Evolutionary conservation across 1,140 invertebrate genomes (phyloP).

Genomic region (Aphelinus atriplicis): DNA sequence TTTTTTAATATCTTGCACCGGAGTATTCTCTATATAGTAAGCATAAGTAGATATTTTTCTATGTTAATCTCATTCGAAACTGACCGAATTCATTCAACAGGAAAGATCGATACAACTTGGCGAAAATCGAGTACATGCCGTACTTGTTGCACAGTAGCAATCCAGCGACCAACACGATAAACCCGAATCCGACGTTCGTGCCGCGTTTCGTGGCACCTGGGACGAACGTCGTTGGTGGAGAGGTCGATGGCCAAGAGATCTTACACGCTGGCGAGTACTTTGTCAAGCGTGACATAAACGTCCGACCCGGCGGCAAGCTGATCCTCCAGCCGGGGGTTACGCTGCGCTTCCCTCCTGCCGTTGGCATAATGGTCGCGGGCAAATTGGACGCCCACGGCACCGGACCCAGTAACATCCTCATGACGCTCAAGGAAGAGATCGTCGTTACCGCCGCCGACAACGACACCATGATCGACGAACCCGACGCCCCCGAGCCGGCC

Average conservation of each 20-base stretch:
- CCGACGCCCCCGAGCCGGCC: slow-evolving; percentile 60
- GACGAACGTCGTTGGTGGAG: slow-evolving; percentile 82
- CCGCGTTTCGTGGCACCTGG: slow-evolving; percentile 77
- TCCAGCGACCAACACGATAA: slow-evolving; percentile 80
- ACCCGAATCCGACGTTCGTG: slow-evolving; percentile 77
- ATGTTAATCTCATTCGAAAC: too few relatives aligned
- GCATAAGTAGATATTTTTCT: too few relatives aligned
- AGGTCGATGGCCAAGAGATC: slow-evolving; percentile 87
- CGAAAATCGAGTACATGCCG: slow-evolving; percentile 86
- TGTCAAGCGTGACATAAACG: slow-evolving; percentile 90
- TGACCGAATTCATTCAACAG: slow-evolving; percentile 57
- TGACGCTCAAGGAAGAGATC: slow-evolving; percentile 81
- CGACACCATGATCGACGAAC: slow-evolving; percentile 61
- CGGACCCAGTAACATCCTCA: slow-evolving; percentile 78
- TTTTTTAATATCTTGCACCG: too few relatives aligned
- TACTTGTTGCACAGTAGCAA: slow-evolving; percentile 87
- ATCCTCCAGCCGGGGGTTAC: slow-evolving; percentile 88
- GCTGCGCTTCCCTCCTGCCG: slow-evolving; percentile 85
- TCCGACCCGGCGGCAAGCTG: slow-evolving; percentile 87
- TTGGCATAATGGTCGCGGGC: slow-evolving; percentile 97
- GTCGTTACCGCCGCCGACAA: slow-evolving; percentile 72
- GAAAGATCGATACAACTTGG: slow-evolving; percentile 91
- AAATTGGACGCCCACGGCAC: slow-evolving; percentile 84
- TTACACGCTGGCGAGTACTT: slow-evolving; percentile 82
- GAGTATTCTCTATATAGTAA: too few relatives aligned